These are phyloP conservation scores for Celastrina argiolus DNA, from an alignment of 2,888 invertebrate genomes.

Conservation along the genomic window DNA sequence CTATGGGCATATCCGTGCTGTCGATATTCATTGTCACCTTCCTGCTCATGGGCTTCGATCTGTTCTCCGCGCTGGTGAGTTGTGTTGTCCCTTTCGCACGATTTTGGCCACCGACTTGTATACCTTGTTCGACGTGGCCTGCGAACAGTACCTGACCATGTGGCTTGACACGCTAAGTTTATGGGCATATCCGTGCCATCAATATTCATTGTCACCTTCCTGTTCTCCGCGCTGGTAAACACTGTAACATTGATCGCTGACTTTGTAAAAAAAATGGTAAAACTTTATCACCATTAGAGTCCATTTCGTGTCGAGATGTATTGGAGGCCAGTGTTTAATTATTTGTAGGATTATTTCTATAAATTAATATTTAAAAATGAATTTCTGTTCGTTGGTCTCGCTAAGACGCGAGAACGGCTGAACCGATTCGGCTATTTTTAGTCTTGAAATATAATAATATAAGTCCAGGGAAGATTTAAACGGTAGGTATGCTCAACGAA, in stretches of 20 bases:
- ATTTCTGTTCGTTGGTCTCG: no score
- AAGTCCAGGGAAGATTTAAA: no score
- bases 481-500: no score
- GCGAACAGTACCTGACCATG: constrained; percentile 98
- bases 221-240: constrained; percentile 86
- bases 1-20: constrained; percentile 90
- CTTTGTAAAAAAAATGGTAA: no score
- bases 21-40: constrained; percentile 98
- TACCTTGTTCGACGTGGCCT: constrained; percentile 98
- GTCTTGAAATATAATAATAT: no score
- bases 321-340: no score
- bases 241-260: neutral
- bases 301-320: no score
- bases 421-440: no score
- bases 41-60: constrained; percentile 94
- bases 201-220: constrained; percentile 95
- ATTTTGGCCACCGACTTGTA: constrained; percentile 44
- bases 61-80: constrained; percentile 87
- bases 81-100: neutral
- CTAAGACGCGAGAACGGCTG: no score
- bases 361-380: no score
- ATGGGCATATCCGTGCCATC: constrained; percentile 92
- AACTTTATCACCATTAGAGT: neutral
- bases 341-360: no score
- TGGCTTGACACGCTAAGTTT: constrained; percentile 93